phyloP scores from a whole-genome alignment of 2,113 vertebrate species.

The Rhinolophus sinicus region DNA sequence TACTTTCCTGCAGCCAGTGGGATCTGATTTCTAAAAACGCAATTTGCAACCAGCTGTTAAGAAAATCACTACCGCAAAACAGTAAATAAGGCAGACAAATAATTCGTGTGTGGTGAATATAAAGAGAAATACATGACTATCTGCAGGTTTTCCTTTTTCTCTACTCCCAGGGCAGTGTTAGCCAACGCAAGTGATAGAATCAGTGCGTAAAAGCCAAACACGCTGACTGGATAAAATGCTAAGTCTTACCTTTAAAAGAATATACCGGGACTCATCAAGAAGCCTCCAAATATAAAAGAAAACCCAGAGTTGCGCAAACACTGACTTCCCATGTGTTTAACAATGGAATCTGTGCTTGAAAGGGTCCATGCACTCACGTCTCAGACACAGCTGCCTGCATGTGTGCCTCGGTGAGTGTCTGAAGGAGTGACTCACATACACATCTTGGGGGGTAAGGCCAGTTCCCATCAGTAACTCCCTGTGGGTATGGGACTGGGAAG shows the following conservation, averaged over 20 bases:
- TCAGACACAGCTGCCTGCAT: neutral
- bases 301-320: neutral
- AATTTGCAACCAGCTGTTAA: constrained; percentile 35
- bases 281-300: neutral
- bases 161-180: constrained; percentile 50
- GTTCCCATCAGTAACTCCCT: neutral
- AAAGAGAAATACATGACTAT: neutral
- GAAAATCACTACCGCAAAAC: neutral
- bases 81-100: constrained; percentile 15
- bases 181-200: constrained; percentile 30
- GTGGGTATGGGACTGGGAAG: neutral
- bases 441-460: neutral
- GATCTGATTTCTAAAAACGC: constrained; percentile 24
- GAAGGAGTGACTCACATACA: neutral
- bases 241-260: constrained; percentile 79
- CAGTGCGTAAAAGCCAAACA: constrained; percentile 64
- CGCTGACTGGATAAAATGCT: constrained; percentile 80
- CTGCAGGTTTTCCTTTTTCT: constrained; percentile 1
- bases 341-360: too few species aligned
- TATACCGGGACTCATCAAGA: constrained; percentile 42
- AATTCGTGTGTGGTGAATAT: neutral
- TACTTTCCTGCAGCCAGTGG: neutral
- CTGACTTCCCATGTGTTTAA: neutral
- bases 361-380: neutral
- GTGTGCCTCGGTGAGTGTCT: too few species aligned